These are phyloP conservation scores for Gymnocheta viridis DNA, from an alignment of 2,888 invertebrate species.

Conservation along the genomic window DNA sequence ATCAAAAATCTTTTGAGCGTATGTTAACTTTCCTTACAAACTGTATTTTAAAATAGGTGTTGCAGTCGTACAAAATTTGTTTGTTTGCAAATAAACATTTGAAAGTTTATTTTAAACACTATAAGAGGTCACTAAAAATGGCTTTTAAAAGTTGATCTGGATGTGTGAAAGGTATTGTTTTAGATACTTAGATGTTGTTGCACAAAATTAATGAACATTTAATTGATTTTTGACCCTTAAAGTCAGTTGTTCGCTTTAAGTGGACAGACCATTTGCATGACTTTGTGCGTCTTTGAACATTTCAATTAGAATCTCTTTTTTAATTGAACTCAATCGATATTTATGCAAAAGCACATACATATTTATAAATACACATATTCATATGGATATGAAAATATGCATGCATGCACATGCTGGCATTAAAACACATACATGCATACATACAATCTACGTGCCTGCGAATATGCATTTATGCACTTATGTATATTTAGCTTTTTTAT, in stretches of 20 bases:
- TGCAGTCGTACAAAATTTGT: neutral
- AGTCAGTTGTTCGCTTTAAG: neutral
- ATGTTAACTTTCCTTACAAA: neutral
- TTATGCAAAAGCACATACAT: slow-evolving; percentile 38
- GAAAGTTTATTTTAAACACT: slow-evolving; percentile 7
- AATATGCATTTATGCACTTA: slow-evolving; percentile 15
- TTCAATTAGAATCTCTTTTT: slow-evolving; percentile 45
- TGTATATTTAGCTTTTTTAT: neutral
- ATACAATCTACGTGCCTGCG: neutral
- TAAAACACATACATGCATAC: neutral
- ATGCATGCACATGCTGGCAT: neutral
- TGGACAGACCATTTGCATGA: neutral
- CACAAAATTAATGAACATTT: neutral
- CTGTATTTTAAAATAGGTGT: neutral
- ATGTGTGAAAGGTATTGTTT: neutral
- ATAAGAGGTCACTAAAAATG: neutral
- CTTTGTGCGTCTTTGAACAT: slow-evolving; percentile 9
- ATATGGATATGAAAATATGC: slow-evolving; percentile 7
- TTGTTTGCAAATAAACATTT: slow-evolving; percentile 11
- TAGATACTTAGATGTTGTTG: neutral
- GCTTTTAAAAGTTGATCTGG: neutral
- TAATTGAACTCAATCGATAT: slow-evolving; percentile 59
- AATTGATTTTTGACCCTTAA: slow-evolving; percentile 6
- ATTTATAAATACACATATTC: neutral
- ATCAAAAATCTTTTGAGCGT: no score